phyloP scores from a whole-genome alignment of 2,113 vertebrate species.

The Mungos mungo region DNA sequence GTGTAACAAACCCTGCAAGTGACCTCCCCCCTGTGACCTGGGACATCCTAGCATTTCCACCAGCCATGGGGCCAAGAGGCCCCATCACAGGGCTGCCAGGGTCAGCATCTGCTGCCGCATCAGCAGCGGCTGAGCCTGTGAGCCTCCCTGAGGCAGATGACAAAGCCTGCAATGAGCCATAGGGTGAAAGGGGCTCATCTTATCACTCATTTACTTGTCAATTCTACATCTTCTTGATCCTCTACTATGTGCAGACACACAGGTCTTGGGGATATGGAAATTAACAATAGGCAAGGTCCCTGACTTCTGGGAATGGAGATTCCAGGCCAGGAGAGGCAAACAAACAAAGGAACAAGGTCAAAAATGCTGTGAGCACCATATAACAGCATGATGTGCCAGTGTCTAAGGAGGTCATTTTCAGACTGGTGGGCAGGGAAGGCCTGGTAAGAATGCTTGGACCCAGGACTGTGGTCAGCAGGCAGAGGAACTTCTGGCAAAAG shows the following conservation, averaged over 20 bases:
- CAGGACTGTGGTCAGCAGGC: accelerated
- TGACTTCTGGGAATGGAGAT: background rate
- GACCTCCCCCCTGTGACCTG: background rate
- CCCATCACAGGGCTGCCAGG: background rate
- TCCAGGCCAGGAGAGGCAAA: background rate
- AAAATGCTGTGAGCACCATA: background rate
- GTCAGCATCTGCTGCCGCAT: background rate
- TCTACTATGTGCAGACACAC: background rate
- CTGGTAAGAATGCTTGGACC: background rate
- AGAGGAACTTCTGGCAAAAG: background rate
- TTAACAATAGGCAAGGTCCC: background rate
- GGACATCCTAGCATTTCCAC: background rate
- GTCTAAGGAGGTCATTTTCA: background rate
- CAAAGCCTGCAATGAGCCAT: background rate
- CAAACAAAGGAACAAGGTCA: no score
- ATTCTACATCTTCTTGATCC: background rate
- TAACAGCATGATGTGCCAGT: accelerated
- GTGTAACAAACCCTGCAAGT: background rate
- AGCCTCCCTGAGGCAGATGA: background rate
- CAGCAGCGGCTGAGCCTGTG: background rate
- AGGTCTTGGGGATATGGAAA: background rate
- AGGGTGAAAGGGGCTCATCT: background rate
- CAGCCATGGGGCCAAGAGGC: no score
- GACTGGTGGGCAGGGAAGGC: background rate
- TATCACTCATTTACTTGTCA: background rate